Evolutionary conservation across 2,797 vertebrate species (phyloP).

Genomic region (Aselliscus stoliczkanus): DNA sequence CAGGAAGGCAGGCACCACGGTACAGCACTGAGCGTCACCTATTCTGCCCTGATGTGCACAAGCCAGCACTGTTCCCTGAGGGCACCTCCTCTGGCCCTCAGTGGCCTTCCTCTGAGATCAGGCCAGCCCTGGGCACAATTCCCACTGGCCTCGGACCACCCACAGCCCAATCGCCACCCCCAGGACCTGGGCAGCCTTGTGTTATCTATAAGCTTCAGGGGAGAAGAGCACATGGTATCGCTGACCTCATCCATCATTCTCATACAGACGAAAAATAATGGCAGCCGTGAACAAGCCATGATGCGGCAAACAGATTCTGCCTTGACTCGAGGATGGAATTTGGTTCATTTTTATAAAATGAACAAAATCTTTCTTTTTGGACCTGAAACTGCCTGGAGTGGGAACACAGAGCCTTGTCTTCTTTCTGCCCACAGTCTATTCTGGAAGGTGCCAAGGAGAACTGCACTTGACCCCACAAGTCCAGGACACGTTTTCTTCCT

Average conservation of each 20-base stretch:
- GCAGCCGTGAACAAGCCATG: no score
- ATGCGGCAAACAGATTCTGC: constrained; percentile 13
- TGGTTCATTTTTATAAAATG: not conserved
- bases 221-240: fast-evolving
- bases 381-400: not conserved
- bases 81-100: not conserved
- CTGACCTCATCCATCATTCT: not conserved
- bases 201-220: not conserved
- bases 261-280: fast-evolving
- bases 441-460: constrained; percentile 44
- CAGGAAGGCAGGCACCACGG: fast-evolving
- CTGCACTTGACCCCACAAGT: constrained; percentile 49
- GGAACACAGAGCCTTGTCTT: not conserved
- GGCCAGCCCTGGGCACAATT: not conserved
- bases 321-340: not conserved
- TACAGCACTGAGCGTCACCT: not conserved
- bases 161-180: not conserved
- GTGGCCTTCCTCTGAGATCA: not conserved
- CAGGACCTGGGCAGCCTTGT: not conserved
- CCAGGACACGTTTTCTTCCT: constrained; percentile 12
- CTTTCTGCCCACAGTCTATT: not conserved
- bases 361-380: not conserved
- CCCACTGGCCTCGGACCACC: fast-evolving
- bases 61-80: no score
- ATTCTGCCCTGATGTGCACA: not conserved